Base-by-base conservation (phyloP, 2,797 vertebrate genomes). In the Salmo trutta region DNA sequence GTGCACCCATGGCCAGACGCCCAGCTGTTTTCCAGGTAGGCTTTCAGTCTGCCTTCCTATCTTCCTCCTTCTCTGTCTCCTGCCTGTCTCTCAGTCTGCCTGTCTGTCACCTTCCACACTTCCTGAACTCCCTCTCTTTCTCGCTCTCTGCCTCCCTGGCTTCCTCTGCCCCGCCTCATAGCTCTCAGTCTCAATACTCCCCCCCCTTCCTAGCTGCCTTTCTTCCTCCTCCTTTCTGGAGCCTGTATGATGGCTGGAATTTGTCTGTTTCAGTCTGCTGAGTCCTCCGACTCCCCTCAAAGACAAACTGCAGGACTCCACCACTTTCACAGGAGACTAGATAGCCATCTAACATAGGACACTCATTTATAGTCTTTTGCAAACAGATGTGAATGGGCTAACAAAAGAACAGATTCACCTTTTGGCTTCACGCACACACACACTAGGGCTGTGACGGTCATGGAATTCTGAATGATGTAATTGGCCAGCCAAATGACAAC, bases 111-210 rank as follows among this genome's bases (percentile, higher is more conserved):
- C 41, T 41, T 10, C 41, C 41, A 8, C 8, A 41, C 33, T 36
- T 36, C 33, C 33, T 36, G 33, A 36, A 36, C 33, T 6, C 6
- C 36, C 6, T 36, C 6, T 36, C 33, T 33, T 33, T 33, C 33
- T 33, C 33, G 1, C 36, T 36, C 36, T 36, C 6, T 36, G 36
- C 36, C 5, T 6, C 33, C 33, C 33, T 36, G 33, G 33, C 36
- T 36, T 36, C 36, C 36, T 36, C 36, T 1, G 36, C 36, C 36
- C 36, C 36, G 36, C 36, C 36, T 36, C 36, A 36, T 7, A 36
- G 6, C 36, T 36, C 73, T 51, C 76, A 68, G 84, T 59, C 86
- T 86, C 82, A 77, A 36, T 54, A 80, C 74, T 59, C 74, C 53
- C 14, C 76, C 69, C 69, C 64, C 51, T 33, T 76, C 47, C 19